These are phyloP conservation scores for Hypomesus transpacificus DNA, from an alignment of 2,113 vertebrate genomes.

Conservation along the genomic window DNA sequence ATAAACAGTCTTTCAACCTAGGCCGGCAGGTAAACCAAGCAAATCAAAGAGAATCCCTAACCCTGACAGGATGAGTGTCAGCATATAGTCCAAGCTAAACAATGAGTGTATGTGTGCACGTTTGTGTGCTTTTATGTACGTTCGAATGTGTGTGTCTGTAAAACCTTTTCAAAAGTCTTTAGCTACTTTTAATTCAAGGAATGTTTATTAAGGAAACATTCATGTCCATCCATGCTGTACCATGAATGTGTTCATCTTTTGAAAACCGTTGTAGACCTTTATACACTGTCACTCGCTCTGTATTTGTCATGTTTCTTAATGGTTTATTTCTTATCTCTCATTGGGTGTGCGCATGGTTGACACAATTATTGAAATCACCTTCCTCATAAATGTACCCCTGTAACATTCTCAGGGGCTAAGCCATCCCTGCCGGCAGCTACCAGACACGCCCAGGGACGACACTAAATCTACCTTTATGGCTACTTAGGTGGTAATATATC, in stretches of 20 bases:
- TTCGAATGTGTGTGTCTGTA: too few species aligned
- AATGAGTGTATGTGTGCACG: not conserved
- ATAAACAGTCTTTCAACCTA: conserved; percentile 65
- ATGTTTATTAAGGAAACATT: not conserved
- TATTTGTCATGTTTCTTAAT: too few species aligned
- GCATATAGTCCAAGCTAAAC: conserved; percentile 12
- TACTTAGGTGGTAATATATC: conserved; percentile 67
- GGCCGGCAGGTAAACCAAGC: conserved; percentile 52
- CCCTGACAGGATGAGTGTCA: conserved; percentile 27
- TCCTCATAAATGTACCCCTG: not conserved
- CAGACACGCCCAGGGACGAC: conserved; percentile 32
- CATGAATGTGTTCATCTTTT: not conserved
- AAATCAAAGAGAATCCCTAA: conserved; percentile 52
- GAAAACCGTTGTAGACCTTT: not conserved
- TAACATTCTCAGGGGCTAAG: conserved; percentile 9
- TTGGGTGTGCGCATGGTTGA: too few species aligned
- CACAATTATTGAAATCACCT: not conserved
- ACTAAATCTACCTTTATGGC: conserved; percentile 50
- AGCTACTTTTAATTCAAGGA: not conserved
- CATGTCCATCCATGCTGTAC: not conserved
- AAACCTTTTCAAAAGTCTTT: not conserved
- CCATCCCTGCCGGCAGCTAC: conserved; percentile 46
- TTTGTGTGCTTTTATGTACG: too few species aligned
- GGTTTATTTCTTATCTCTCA: too few species aligned
- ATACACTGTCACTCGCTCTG: too few species aligned